A percentile compares a stretch with the other conserved stretches of the same genome.
Evolutionary conservation across 1,140 invertebrate species (phyloP).

Genomic region (Neuroterus valhalla): DNA sequence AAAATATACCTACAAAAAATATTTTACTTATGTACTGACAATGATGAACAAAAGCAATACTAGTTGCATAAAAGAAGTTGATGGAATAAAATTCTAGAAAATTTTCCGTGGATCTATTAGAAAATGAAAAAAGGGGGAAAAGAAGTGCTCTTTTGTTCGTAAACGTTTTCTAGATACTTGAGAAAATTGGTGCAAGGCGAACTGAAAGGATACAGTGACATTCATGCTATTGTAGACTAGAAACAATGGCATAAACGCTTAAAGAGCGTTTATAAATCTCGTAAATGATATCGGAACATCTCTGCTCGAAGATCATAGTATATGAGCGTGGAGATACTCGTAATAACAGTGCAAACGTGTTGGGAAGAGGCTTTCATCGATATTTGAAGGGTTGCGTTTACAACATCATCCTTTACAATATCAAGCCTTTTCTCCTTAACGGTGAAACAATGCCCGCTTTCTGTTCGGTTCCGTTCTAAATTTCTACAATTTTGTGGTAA

Average conservation of each 20-base stretch:
- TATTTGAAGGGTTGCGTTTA: constrained; percentile 9
- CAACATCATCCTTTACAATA: background rate
- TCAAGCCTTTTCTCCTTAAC: constrained; percentile 8
- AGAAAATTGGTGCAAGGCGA: background rate
- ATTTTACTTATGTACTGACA: too few relatives aligned
- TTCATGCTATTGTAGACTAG: background rate
- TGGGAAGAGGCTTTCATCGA: background rate
- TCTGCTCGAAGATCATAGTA: background rate
- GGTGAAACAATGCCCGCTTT: constrained; percentile 6
- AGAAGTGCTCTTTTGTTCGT: background rate
- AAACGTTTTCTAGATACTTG: background rate
- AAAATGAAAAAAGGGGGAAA: too few relatives aligned
- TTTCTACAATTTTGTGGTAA: constrained; percentile 19
- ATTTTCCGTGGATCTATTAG: too few relatives aligned
- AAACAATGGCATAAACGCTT: constrained; percentile 9
- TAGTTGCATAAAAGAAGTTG: too few relatives aligned
- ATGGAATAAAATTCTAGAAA: too few relatives aligned
- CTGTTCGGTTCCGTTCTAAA: constrained; percentile 17
- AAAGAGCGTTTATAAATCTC: background rate
- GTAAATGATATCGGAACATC: constrained; percentile 27
- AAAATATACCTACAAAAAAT: too few relatives aligned
- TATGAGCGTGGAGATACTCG: background rate
- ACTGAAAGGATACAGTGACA: background rate
- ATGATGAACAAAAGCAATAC: too few relatives aligned
- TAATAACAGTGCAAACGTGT: background rate